phyloP scores from a whole-genome alignment of 2,113 vertebrate species.

The Psammodynastes pulverulentus region DNA sequence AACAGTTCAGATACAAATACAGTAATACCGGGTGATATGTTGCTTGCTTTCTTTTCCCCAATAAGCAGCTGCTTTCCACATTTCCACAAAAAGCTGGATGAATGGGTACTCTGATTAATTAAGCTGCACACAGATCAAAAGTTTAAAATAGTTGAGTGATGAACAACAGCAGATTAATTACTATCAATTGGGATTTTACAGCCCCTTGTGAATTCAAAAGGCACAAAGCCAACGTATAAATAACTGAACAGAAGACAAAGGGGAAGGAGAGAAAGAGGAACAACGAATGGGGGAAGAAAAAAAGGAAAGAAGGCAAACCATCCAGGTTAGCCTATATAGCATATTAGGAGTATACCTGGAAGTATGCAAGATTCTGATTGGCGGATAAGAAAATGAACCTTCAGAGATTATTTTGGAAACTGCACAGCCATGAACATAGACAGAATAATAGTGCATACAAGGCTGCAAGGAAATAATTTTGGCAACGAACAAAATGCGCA shows the following conservation, averaged over 20 bases:
- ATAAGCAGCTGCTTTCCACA: constrained; percentile 1
- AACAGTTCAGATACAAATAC: background rate
- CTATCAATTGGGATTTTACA: constrained; percentile 27
- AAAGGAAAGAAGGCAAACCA: background rate
- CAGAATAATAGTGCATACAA: background rate
- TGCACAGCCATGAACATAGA: background rate
- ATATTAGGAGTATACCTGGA: background rate
- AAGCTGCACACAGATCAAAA: constrained; percentile 21
- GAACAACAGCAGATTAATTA: background rate
- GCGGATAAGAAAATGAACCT: background rate
- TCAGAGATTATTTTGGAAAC: background rate
- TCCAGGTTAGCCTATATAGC: background rate
- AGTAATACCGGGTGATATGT: background rate
- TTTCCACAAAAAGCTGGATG: constrained; percentile 15
- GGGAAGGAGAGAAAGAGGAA: background rate
- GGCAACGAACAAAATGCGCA: background rate
- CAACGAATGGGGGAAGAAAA: background rate
- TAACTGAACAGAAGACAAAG: background rate
- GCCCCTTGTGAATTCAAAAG: constrained; percentile 5
- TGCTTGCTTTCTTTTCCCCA: background rate
- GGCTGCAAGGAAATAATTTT: background rate
- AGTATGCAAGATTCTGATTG: background rate
- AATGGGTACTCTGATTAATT: background rate
- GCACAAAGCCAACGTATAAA: constrained; percentile 10
- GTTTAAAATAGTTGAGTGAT: background rate